Base-by-base conservation (phyloP, 2,113 vertebrate species). In the Phycodurus eques region DNA sequence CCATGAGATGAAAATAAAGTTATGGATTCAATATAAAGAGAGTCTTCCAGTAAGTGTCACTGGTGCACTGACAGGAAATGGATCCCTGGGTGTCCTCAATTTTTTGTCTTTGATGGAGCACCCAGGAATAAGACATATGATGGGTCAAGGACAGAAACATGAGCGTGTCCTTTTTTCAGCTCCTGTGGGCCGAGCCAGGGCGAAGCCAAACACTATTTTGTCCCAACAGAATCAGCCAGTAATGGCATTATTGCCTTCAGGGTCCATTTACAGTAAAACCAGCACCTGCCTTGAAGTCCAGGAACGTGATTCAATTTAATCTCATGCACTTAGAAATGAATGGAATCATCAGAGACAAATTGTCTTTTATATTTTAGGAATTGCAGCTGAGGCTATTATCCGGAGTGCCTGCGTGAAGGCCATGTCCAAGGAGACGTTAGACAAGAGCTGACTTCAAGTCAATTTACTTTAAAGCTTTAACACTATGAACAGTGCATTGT, bases 331-430 rank as follows among this genome's bases (percentile, higher is more conserved):
- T 63, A 86, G 49, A 87, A 88, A 88, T 84, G 77, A 83, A 87
- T 77, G 78, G 83, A 86, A 84, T 84, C 85, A 81, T 83, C 78
- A 78, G 88, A 84, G 88, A 80, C 81, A 84, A 83, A 85, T 72
- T 80, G 62, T 73, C 80, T 83, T 83, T 83, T 78, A 78, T 60
- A 78, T 79, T 80, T 82, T 76, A 11, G 75, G 59, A 54, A 60
- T 46, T 66, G 47, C 35, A 27, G 73, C 67, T 83, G 72, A 83
- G 78, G 73, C 68, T 81, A 82, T 85, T 83, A 77, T 83, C 71
- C 9, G 17, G 76, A 88, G 83, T 83, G 76, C 61, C 54, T 71
- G 20, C 44, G 13, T 35, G 61, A 71, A 68, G 47, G 62, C 76
- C 69, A 61, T 53, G 63, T 44, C 78, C 65, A 72, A 84, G 56